These are phyloP conservation scores for Orestias chungarensis DNA, from an alignment of 2,797 vertebrate species.

Conservation along the genomic window DNA sequence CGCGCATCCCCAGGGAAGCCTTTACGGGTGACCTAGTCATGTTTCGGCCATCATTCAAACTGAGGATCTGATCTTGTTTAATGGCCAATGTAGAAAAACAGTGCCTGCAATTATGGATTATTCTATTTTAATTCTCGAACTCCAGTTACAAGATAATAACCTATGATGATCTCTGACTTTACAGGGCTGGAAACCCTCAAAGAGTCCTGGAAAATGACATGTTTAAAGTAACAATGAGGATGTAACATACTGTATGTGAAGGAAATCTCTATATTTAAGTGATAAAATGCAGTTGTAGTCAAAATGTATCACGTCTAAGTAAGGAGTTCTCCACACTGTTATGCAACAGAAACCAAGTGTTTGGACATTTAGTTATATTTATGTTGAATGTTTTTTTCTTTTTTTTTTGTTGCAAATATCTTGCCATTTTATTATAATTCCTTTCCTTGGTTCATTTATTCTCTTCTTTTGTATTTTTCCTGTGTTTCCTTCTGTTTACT, in stretches of 20 bases:
- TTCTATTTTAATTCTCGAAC: conserved; percentile 10
- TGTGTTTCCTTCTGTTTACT: no score
- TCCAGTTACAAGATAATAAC: background rate
- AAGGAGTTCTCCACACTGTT: background rate
- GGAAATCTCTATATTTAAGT: background rate
- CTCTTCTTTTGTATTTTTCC: no score
- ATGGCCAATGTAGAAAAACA: background rate
- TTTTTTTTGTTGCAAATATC: no score
- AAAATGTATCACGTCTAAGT: background rate
- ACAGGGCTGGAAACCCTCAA: background rate
- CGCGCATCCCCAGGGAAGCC: conserved; percentile 68
- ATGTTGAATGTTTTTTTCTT: no score
- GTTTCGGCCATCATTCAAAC: conserved; percentile 23
- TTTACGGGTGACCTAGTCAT: conserved; percentile 53
- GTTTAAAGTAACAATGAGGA: background rate
- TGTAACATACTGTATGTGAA: background rate
- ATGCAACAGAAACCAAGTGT: background rate
- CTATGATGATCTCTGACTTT: background rate
- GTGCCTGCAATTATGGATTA: background rate
- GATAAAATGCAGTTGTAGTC: background rate
- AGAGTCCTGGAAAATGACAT: background rate
- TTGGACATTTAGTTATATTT: no score
- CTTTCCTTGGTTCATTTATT: no score
- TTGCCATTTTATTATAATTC: no score
- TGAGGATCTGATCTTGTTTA: background rate